These are phyloP conservation scores for Anarrhichthys ocellatus DNA, from an alignment of 2,113 vertebrate genomes.

Conservation along the genomic window DNA sequence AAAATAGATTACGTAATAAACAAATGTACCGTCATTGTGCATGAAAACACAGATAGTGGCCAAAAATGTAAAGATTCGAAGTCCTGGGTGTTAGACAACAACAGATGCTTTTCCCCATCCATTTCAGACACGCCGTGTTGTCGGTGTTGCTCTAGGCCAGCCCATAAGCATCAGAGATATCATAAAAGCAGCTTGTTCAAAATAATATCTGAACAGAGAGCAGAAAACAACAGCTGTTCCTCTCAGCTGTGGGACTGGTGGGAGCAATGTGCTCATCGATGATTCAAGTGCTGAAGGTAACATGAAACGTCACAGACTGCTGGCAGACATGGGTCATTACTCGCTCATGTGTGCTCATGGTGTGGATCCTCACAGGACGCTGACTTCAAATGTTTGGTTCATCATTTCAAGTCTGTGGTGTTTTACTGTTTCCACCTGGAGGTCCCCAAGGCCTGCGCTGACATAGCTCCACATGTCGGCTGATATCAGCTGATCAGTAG, in stretches of 20 bases:
- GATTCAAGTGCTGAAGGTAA: slow-evolving; percentile 42
- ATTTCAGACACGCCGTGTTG: background rate
- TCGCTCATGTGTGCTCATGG: background rate
- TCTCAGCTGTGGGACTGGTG: slow-evolving; percentile 9
- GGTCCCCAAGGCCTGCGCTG: slow-evolving; percentile 3
- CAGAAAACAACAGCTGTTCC: slow-evolving; percentile 53
- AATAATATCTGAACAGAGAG: slow-evolving; percentile 18
- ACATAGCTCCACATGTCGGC: slow-evolving; percentile 19
- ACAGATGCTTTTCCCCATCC: background rate
- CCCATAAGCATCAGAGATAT: background rate
- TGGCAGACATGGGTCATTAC: background rate
- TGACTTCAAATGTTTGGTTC: background rate
- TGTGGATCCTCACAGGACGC: background rate
- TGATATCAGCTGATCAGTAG: background rate
- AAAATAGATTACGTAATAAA: background rate
- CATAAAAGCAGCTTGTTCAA: background rate
- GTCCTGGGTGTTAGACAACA: background rate
- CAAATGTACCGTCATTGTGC: too few relatives aligned
- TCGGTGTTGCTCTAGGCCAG: background rate
- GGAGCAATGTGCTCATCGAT: slow-evolving; percentile 34
- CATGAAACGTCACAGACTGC: background rate
- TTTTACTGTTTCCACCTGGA: slow-evolving; percentile 11
- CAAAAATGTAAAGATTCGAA: background rate
- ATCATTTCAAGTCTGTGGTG: background rate
- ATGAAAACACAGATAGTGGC: too few relatives aligned